Conservation (phyloP, 2,888 invertebrate genomes). For the Chrysina gloriosa region DNA sequence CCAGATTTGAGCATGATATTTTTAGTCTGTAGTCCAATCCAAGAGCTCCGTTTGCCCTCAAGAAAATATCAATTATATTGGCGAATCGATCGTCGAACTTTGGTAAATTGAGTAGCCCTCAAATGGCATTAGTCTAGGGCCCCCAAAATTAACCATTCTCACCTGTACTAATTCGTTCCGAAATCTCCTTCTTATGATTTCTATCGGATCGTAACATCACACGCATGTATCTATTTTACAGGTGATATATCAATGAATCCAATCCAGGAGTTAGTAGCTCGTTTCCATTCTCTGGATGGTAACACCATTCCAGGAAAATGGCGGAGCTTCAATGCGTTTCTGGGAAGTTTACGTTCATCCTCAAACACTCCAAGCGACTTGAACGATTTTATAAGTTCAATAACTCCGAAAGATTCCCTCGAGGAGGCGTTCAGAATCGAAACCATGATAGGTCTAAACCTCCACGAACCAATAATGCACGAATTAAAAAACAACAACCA, state of each 20-base stretch:
- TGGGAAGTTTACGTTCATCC: constrained; percentile 3
- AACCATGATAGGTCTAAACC: constrained; percentile 38
- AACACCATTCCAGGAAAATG: constrained; percentile 35
- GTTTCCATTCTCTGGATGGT: constrained; percentile 33
- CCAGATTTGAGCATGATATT: too few species aligned
- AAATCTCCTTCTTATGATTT: too few species aligned
- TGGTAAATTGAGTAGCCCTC: too few species aligned
- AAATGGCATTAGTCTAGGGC: too few species aligned
- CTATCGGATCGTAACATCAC: too few species aligned
- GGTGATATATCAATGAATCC: not conserved
- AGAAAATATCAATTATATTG: too few species aligned
- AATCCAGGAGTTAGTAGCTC: constrained; percentile 22
- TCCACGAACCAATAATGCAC: constrained; percentile 21
- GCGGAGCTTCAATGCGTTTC: constrained; percentile 35
- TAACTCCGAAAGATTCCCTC: constrained; percentile 34
- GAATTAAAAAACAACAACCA: constrained; percentile 41
- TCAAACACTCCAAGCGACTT: not conserved
- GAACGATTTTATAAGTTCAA: constrained; percentile 11
- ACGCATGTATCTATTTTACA: not conserved
- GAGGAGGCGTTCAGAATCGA: constrained; percentile 44
- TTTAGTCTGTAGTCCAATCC: too few species aligned
- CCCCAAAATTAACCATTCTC: too few species aligned
- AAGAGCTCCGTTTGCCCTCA: too few species aligned
- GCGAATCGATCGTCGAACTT: too few species aligned
- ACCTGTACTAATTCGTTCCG: too few species aligned